Conservation (phyloP, 2,888 invertebrate species). For the Caenorhabditis panamensis region DNA sequence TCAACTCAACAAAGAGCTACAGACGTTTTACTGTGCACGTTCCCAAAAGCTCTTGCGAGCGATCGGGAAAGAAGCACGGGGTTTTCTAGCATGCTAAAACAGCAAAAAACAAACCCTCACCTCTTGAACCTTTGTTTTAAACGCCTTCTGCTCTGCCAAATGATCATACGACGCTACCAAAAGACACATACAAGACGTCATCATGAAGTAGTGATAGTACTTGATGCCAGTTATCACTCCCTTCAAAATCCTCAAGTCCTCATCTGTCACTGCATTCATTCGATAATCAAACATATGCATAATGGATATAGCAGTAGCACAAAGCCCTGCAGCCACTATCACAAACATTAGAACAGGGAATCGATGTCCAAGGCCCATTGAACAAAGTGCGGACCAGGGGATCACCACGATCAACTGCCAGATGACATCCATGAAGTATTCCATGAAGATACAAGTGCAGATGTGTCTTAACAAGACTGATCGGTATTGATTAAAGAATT, state of each 20-base stretch:
- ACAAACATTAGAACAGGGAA: constrained; percentile 26
- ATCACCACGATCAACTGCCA: constrained; percentile 40
- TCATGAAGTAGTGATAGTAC: constrained; percentile 45
- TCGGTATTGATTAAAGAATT: constrained; percentile 36
- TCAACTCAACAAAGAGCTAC: too few species aligned
- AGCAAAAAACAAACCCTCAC: not conserved
- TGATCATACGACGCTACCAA: constrained; percentile 24
- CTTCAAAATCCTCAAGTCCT: constrained; percentile 15
- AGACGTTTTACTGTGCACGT: too few species aligned
- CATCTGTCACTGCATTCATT: constrained; percentile 44
- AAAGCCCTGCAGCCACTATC: constrained; percentile 20
- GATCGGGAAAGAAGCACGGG: too few species aligned
- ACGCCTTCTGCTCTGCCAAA: constrained; percentile 24
- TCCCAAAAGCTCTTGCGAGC: too few species aligned
- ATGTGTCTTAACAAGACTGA: constrained; percentile 10
- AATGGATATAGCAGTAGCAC: constrained; percentile 37
- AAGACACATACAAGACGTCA: constrained; percentile 46
- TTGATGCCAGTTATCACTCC: constrained; percentile 24
- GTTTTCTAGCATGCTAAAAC: too few species aligned
- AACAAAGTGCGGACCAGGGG: constrained; percentile 33
- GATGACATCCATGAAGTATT: constrained; percentile 39
- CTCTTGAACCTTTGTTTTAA: constrained; percentile 16
- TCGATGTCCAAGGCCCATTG: constrained; percentile 22
- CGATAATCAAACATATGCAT: constrained; percentile 48
- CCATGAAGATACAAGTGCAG: constrained; percentile 40